Evolutionary conservation across 2,797 vertebrate genomes (phyloP), one percentile per base, ranked within the genome.

Genomic region (Sitta carolinensis): DNA sequence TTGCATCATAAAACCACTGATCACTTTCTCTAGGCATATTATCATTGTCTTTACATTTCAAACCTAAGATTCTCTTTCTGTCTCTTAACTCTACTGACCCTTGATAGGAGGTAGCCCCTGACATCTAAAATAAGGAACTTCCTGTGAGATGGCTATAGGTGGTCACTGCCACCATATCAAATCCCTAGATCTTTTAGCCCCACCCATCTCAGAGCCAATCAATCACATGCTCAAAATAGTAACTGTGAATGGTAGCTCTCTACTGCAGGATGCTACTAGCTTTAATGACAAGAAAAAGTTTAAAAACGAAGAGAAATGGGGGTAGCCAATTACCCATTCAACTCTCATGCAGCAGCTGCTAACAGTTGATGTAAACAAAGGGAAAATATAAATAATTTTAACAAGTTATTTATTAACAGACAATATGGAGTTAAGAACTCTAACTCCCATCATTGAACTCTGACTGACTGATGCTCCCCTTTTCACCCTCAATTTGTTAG

Each of bases 401-500:
- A 51, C 11, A 68, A 74, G 54, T 69, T 88, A 81, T 78, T 89
- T 91, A 78, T 78, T 80, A 89, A 45, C 42, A 79, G 40, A 84
- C 25, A 84, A 64, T 34, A 77, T 10, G 15, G 34, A 80, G 42
- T 38, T 68, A 73, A 91, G 76, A 73, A 47, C 66, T 66, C 47
- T 80, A 51, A 68, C 62, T 93, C 43, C 62, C 9, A 30, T 73
- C 25, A 79, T 8, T 91, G 91, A 89, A 84, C 59, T 94, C 62
- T 77, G 84, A 83, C 64, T 78, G 58, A 59, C 26, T 85, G 67
- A 64, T 2, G 4, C 26, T 72, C 43, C 29, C 32, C 89, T 50
- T 88, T 95, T 93, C 87, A 95, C 48, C 13, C 48, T 88, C 73
- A 93, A 90, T 88, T 90, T 91, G 51, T 74, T 92, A 73, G 50